Percentiles rank a stretch among this genome's conserved stretches.
These are phyloP conservation scores for Tholera decimalis DNA, from an alignment of 2,888 invertebrate genomes.

Conservation along the genomic window DNA sequence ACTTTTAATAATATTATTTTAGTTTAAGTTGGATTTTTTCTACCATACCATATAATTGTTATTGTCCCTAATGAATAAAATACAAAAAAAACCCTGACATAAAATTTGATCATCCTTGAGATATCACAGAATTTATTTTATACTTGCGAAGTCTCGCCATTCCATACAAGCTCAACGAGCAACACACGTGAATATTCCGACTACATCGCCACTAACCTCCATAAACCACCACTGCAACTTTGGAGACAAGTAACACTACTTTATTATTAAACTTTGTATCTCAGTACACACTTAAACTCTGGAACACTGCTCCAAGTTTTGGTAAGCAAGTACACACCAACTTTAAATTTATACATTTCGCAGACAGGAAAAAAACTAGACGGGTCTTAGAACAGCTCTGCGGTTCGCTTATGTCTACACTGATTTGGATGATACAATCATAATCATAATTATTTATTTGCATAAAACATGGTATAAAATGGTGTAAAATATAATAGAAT, in stretches of 20 bases:
- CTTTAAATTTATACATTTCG: constrained; percentile 32
- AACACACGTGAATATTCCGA: constrained; percentile 22
- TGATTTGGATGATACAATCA: not conserved
- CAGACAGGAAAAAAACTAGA: constrained; percentile 13
- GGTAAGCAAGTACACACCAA: constrained; percentile 10
- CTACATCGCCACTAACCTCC: constrained; percentile 1
- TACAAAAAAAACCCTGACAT: no score
- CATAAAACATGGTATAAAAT: no score
- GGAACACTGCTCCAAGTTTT: constrained; percentile 44
- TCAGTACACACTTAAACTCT: constrained; percentile 26
- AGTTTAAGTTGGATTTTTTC: no score
- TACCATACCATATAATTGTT: no score
- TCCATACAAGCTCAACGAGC: not conserved
- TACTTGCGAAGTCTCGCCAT: not conserved
- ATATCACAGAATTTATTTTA: not conserved
- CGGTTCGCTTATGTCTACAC: not conserved
- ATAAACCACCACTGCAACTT: constrained; percentile 48
- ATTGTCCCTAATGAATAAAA: no score
- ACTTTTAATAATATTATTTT: no score
- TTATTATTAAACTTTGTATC: constrained; percentile 54
- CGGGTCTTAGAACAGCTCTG: not conserved
- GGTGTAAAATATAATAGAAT: no score
- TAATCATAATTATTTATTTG: no score
- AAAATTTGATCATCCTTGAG: no score
- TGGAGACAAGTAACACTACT: constrained; percentile 30